phyloP scores from a whole-genome alignment of 2,797 vertebrate genomes.

The Anabacerthia variegaticeps region DNA sequence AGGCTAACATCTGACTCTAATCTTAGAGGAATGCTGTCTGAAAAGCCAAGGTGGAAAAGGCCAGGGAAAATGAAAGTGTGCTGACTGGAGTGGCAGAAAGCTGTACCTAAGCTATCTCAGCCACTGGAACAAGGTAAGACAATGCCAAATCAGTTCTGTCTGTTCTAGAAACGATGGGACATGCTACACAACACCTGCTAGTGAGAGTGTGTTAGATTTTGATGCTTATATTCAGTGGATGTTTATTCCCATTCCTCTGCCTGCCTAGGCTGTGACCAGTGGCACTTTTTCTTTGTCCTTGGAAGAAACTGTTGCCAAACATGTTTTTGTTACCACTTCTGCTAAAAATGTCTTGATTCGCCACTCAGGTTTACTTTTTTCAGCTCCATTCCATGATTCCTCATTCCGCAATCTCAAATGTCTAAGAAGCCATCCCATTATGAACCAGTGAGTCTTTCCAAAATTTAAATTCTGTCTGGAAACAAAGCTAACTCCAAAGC shows the following conservation, averaged over 20 bases:
- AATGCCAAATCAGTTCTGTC: background rate
- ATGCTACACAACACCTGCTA: background rate
- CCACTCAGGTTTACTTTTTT: background rate
- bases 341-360: background rate
- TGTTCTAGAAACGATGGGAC: background rate
- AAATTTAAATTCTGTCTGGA: slow-evolving; percentile 32
- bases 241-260: background rate
- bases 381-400: background rate
- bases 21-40: background rate
- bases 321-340: background rate
- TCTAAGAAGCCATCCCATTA: background rate
- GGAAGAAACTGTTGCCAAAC: background rate
- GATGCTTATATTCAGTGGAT: background rate
- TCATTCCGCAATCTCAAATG: background rate
- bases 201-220: background rate
- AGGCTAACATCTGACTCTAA: background rate
- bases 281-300: background rate
- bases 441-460: background rate
- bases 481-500: background rate
- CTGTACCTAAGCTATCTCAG: background rate
- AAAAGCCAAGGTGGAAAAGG: background rate
- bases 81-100: background rate
- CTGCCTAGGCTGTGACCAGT: background rate
- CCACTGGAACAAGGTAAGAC: background rate
- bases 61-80: background rate